Evolutionary conservation across 2,113 vertebrate species (phyloP).

Genomic region (Silurus glanis): DNA sequence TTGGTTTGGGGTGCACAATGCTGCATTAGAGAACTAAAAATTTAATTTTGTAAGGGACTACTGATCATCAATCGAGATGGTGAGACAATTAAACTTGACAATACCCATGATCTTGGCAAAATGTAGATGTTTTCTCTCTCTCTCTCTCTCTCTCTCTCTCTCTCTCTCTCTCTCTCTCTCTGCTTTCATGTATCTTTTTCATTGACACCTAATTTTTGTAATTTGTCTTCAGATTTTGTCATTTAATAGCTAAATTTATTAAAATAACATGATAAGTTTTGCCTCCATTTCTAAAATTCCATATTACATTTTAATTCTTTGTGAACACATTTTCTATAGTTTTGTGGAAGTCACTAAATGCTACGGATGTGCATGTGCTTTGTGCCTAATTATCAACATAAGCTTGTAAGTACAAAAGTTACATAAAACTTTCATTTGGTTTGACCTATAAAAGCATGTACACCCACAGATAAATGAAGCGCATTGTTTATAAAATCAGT

Average conservation of each 20-base stretch:
- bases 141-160: too few relatives aligned
- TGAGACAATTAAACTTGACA: not conserved
- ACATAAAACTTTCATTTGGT: not conserved
- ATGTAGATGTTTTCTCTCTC: not conserved
- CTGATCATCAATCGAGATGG: not conserved
- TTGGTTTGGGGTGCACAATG: too few relatives aligned
- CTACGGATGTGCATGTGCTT: not conserved
- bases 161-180: not conserved
- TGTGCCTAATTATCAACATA: not conserved
- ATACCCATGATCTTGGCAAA: not conserved
- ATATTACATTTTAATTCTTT: not conserved
- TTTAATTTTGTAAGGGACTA: not conserved
- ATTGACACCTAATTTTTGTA: not conserved
- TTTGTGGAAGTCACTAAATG: not conserved
- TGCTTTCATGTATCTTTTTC: not conserved
- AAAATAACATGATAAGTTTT: too few relatives aligned
- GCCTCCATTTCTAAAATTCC: too few relatives aligned
- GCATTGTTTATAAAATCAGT: not conserved
- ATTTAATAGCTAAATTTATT: not conserved
- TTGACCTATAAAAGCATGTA: not conserved
- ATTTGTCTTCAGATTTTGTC: not conserved
- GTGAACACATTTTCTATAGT: not conserved
- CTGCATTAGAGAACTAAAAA: not conserved
- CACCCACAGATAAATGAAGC: not conserved
- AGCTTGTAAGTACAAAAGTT: not conserved